Conservation (phyloP, 2,888 invertebrate species). For the Erebia aethiops region DNA sequence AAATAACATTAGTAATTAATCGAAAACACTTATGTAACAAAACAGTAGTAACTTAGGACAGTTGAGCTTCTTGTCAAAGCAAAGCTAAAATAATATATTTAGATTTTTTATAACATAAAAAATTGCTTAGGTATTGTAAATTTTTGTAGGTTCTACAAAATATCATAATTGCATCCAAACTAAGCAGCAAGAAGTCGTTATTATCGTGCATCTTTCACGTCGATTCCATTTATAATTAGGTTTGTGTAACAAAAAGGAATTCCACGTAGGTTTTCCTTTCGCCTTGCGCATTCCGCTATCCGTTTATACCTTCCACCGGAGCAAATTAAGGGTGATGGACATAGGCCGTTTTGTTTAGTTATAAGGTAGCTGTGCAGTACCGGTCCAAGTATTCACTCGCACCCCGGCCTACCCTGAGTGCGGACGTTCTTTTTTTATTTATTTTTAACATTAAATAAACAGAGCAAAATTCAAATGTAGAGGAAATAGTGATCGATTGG, state of each 20-base stretch:
- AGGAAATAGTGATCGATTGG: slow-evolving; percentile 28
- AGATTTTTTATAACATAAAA: no score
- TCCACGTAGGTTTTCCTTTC: slow-evolving; percentile 16
- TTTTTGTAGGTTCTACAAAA: no score
- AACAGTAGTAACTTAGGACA: no score
- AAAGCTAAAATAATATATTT: no score
- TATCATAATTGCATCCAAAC: no score
- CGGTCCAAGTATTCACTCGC: slow-evolving; percentile 59
- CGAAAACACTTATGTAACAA: no score
- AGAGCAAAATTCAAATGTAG: slow-evolving; percentile 2
- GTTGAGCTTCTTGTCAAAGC: no score
- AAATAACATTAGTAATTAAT: no score
- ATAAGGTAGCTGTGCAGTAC: slow-evolving; percentile 51
- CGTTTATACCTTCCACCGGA: slow-evolving; percentile 53
- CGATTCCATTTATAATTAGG: slow-evolving; percentile 6
- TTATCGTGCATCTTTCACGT: background rate
- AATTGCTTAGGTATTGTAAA: no score
- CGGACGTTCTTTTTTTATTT: slow-evolving; percentile 52
- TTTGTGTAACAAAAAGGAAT: slow-evolving; percentile 8
- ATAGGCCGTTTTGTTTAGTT: slow-evolving; percentile 50
- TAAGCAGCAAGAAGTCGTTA: no score
- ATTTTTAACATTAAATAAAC: slow-evolving; percentile 27
- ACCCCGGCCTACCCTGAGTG: slow-evolving; percentile 55
- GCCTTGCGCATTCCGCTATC: slow-evolving; percentile 29
- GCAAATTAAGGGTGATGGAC: slow-evolving; percentile 58